Conservation (phyloP, 2,113 vertebrate genomes). For the Chrysochloris asiatica region DNA sequence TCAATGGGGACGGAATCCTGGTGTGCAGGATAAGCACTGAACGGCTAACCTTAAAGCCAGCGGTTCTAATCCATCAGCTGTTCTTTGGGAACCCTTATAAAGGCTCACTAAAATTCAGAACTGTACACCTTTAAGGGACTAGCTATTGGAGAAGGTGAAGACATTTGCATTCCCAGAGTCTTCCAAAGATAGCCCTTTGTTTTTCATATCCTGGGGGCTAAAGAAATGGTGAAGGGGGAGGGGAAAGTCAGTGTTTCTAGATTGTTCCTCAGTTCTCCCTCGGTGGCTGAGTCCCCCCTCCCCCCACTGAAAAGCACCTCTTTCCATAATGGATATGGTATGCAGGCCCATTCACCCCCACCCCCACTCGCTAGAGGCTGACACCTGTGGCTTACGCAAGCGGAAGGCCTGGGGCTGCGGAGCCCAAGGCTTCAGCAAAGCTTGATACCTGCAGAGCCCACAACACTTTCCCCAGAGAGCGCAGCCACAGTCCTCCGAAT, state of each 20-base stretch:
- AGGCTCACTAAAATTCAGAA: no score
- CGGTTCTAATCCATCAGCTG: no score
- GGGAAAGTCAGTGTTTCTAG: background rate
- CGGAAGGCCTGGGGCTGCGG: background rate
- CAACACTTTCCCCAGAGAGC: background rate
- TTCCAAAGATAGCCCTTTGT: slow-evolving; percentile 51
- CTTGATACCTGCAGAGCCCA: background rate
- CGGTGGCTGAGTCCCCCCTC: background rate
- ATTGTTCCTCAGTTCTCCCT: background rate
- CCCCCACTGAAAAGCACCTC: background rate
- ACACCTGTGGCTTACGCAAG: slow-evolving; percentile 71
- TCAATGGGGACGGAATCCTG: no score
- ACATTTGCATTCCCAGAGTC: slow-evolving; percentile 11
- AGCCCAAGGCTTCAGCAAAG: background rate
- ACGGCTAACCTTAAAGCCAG: no score
- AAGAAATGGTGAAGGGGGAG: background rate
- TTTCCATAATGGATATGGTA: background rate
- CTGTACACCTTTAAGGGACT: no score
- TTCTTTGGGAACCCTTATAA: no score
- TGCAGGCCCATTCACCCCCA: background rate
- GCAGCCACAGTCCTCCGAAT: background rate
- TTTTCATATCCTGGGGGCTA: background rate
- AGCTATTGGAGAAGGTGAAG: background rate
- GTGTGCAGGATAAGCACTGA: no score
- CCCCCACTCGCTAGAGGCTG: background rate